Base-by-base conservation (phyloP, 2,888 invertebrate species). In the Tolmerus cingulatus region DNA sequence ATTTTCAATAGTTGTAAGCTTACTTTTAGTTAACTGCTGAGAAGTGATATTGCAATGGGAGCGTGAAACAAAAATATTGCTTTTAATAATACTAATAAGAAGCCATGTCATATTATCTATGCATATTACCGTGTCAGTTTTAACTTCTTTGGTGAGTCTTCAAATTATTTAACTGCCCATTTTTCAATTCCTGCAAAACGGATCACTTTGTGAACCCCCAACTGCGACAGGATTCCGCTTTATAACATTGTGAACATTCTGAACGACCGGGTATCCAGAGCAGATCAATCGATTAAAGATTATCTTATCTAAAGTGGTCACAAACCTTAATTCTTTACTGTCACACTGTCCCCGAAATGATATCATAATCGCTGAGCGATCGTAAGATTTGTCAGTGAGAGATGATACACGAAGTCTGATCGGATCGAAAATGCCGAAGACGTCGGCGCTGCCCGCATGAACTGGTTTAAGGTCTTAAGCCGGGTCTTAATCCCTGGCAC, bases 291-390 rank as follows among this genome's bases (percentile, higher is more conserved):
- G 34, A 30, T 66, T 84, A 37, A 37, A 74, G 84, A 84, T 84
- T 84, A 84, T 74, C 74, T 84, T 84, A 84, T 84, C 84, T 84
- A 43, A 74, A 74, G 43, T 37, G 74, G 84, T 66, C 84, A 84
- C 51, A 84, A 84, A 46, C 81, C 74, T 79, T 87, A 87, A 87
- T 87, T 86, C 79, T 43, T 86, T 81, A 74, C 87, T 87, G 87
- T 86, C 87, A 87, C 81, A 51, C 81, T 87, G 87, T 81, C 74
- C 55, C 87, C 76, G 57, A 86, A 86, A 81, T 86, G 87, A 87
- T 87, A 87, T 86, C 87, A 87, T 87, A 87, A 87, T 87, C 87
- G 86, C 55, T 86, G 74, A 81, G 14, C 74, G 79, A 78, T 87
- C 87, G 81, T 37, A 81, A 74, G 86, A 87, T 84, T 84, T 86